Conservation (phyloP, 2,113 vertebrate species). For the Morphnarchus princeps region DNA sequence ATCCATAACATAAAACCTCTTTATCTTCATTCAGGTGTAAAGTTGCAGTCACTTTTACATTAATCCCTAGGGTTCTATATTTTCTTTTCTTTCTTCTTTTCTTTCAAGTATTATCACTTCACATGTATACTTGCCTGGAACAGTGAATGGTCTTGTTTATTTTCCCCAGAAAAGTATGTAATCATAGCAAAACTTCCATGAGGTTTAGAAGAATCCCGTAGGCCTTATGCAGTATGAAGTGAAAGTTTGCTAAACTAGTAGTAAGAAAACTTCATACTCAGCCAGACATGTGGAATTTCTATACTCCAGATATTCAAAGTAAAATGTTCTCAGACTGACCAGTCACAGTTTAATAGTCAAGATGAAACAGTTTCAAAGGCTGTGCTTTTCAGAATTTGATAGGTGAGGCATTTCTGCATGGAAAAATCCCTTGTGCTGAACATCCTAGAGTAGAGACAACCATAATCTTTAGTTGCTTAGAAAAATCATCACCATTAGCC, state of each 20-base stretch:
- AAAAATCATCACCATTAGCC: neutral
- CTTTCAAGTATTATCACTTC: neutral
- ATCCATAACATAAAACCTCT: neutral
- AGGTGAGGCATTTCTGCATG: neutral
- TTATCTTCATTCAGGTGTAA: constrained; percentile 24
- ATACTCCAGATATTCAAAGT: neutral
- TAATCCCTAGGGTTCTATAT: neutral
- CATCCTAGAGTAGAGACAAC: neutral
- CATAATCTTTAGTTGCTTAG: neutral
- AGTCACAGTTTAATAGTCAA: neutral
- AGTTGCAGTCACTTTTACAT: constrained; percentile 44
- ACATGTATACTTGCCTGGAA: neutral
- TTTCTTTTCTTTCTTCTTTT: constrained; percentile 4
- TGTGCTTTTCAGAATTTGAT: neutral
- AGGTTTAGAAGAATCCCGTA: neutral
- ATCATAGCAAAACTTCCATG: neutral
- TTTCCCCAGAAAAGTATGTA: neutral
- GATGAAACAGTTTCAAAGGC: neutral
- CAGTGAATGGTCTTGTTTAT: neutral
- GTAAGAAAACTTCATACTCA: neutral
- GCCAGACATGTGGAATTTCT: neutral
- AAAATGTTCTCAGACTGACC: neutral
- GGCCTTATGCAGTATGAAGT: neutral
- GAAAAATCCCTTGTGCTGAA: neutral
- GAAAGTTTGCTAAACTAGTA: neutral